Evolutionary conservation across 2,797 vertebrate species (phyloP), one percentile per base, ranked within the genome.

Genomic region (Margarornis squamiger): DNA sequence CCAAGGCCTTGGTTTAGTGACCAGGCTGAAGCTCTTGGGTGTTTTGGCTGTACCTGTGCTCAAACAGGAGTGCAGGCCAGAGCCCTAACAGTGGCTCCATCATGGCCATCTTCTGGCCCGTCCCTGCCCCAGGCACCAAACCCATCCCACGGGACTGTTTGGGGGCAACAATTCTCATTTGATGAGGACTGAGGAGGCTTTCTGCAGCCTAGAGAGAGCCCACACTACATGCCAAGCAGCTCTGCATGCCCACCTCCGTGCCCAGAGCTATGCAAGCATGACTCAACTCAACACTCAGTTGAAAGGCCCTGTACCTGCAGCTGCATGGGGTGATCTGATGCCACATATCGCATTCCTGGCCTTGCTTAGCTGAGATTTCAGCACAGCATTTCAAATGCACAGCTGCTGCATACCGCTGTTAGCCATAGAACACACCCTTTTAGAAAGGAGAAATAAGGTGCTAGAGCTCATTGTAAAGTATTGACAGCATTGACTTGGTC

Each of bases 221-320:
- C 59, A 8, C 3, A 1, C 8, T 26, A 3, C 0, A 0, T 59
- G 32, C 48, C 32, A 52, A 29, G 23, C 43, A 49, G 30, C 49
- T 76, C 2, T 0, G 0, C 41, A 30, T 57, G 41, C 49, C 14
- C 45, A 49, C 9, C 20, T 63, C 27, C 24, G 10, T 0, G 0
- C 10, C 34, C 46, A 65, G 66, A 48, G 24, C 62, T 48, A 26
- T 41, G 39, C 51, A 55, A 70, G 19, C 10, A 6, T 16, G 12
- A 30, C n/a, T 46, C 49, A 39, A 1, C 19, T 49, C 39, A 36
- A 16, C 26, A 29, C 20, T 70, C 73, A 36, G 48, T 14, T 11
- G 52, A 38, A 57, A 21, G 14, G 6, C 17, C n/a, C 43, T 57
- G 61, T 32, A 45, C 20, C 63, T 57, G 3, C 1, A 20, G 20